These are phyloP conservation scores for Drosophila lacicola DNA, from an alignment of 2,888 invertebrate species.

Conservation along the genomic window DNA sequence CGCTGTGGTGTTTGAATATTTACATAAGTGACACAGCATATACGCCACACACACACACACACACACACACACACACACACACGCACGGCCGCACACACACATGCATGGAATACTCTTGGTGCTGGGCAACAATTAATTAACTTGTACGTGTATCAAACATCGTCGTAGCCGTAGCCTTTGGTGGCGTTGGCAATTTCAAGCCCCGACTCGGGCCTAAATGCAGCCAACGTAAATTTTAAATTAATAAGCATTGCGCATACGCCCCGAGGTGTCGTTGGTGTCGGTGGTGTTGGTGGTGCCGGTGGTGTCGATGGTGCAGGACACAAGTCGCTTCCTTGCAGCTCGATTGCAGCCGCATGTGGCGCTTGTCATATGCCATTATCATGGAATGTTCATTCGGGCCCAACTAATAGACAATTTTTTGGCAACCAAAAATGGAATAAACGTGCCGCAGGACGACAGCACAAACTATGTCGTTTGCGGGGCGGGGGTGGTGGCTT, in stretches of 20 bases:
- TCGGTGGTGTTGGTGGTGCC: not conserved
- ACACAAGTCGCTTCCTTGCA: slow-evolving; percentile 16
- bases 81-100: not conserved
- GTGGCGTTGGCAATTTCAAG: slow-evolving; percentile 53
- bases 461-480: slow-evolving; percentile 5
- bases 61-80: slow-evolving; percentile 1
- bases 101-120: slow-evolving; percentile 29
- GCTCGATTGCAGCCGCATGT: slow-evolving; percentile 71
- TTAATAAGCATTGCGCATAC: slow-evolving; percentile 73
- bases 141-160: slow-evolving; percentile 79
- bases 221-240: slow-evolving; percentile 77
- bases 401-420: slow-evolving; percentile 82
- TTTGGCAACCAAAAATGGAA: slow-evolving; percentile 75
- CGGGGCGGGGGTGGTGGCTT: not conserved
- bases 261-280: slow-evolving; percentile 29
- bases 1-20: slow-evolving; percentile 65
- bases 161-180: slow-evolving; percentile 61
- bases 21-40: slow-evolving; percentile 65
- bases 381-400: slow-evolving; percentile 74
- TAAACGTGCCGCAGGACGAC: slow-evolving; percentile 55
- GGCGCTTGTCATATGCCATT: slow-evolving; percentile 80
- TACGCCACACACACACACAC: slow-evolving; percentile 4
- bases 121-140: slow-evolving; percentile 80
- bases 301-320: not conserved
- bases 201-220: slow-evolving; percentile 54